Base-by-base conservation (phyloP, 2,113 vertebrate species). In the Anguilla rostrata region DNA sequence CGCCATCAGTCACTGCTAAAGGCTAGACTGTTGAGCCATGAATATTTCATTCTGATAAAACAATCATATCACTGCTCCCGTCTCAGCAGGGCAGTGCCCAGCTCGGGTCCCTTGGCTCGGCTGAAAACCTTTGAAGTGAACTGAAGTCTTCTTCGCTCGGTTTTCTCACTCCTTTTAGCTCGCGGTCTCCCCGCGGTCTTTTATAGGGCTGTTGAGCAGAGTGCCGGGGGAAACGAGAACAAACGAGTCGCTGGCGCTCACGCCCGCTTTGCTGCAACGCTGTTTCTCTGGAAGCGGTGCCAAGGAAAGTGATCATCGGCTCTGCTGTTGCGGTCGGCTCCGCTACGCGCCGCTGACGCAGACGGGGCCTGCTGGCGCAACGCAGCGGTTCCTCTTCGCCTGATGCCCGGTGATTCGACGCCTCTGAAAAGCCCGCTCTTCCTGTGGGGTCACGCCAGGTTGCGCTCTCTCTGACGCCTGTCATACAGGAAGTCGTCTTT, bases 381-480 rank as follows among this genome's bases (percentile, higher is more conserved):
- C 89, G 88, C 90, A 93, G 91, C 14, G 78, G 82, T 93, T 88
- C 63, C 46, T 53, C 20, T 60, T 4, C 40, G 26, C 91, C 83
- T 78, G 16, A 39, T 6, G 9, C 34, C 11, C 9, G 34, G 40
- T 91, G 92, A 93, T 86, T 93, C 89, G 92, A 66, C n/a, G 0
- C 83, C 39, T 82, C 78, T 87, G 82, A 41, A 71, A 89, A 88
- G 87, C 39, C 22, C 0, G 20, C 15, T 90, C 89, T 83, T 34
- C 5, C 41, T 40, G 49, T 34, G 39, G 34, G 63, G 82, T 11
- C n/a, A 20, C 29, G 15, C 26, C 0, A 16, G 29, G 14, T 8
- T 14, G 16, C 8, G 41, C 53, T 49, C n/a, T 49, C n/a, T 75
- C 5, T 75, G 71, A 29, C 29, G 71, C 71, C 9, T 34, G 11